These are phyloP conservation scores for Sinopyrophorus schimmeli DNA, from an alignment of 2,888 invertebrate species.

Conservation along the genomic window DNA sequence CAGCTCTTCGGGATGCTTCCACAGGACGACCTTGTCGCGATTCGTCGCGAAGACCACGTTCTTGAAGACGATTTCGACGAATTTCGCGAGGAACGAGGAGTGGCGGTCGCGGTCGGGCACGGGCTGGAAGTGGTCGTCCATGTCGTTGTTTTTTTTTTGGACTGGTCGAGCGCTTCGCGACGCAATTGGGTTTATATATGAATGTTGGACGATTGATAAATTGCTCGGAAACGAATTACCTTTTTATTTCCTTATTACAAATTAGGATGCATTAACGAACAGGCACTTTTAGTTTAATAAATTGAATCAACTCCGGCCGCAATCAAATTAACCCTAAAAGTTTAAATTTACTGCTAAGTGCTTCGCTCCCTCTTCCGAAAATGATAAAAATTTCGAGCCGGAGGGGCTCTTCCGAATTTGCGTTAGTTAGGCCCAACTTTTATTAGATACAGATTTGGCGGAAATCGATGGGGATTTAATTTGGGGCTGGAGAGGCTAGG, in stretches of 20 bases:
- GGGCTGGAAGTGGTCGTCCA: conserved; percentile 49
- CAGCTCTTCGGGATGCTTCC: conserved; percentile 58
- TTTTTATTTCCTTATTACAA: conserved; percentile 27
- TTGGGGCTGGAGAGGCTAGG: no score
- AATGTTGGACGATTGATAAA: conserved; percentile 15
- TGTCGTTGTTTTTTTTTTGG: no score
- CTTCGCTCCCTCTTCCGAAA: conserved; percentile 10
- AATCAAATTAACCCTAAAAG: conserved; percentile 28
- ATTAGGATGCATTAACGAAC: conserved; percentile 28
- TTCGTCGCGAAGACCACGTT: conserved; percentile 54
- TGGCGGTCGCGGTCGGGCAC: conserved; percentile 51
- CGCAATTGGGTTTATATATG: conserved; percentile 26
- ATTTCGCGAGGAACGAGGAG: conserved; percentile 52
- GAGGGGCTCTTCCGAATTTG: conserved; percentile 6
- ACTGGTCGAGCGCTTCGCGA: no score
- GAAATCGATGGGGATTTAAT: no score
- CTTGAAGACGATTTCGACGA: conserved; percentile 53
- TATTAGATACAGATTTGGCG: no score
- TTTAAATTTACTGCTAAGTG: conserved; percentile 29
- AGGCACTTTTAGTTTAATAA: conserved; percentile 28
- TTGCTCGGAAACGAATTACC: conserved; percentile 13
- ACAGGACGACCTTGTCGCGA: conserved; percentile 57
- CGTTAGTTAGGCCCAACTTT: no score
- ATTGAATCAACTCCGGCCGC: conserved; percentile 24
- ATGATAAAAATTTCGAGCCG: conserved; percentile 21